phyloP scores from a whole-genome alignment of 2,888 invertebrate genomes.

The Tachystola acroxantha region DNA sequence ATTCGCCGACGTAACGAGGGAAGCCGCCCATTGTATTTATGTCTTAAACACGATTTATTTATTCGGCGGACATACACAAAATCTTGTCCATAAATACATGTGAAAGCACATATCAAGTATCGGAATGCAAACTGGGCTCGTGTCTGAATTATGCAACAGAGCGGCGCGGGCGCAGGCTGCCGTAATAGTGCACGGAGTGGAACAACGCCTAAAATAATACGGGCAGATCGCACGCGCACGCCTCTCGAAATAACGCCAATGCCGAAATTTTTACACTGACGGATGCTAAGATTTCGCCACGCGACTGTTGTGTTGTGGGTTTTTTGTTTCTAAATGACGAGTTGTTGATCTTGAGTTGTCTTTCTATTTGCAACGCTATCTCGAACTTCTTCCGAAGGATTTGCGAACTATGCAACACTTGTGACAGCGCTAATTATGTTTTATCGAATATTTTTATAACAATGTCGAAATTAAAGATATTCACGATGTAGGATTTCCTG shows the following conservation, averaged over 20 bases:
- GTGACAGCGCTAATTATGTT: too few species aligned
- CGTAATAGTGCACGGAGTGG: slow-evolving; percentile 65
- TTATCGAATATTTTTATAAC: too few species aligned
- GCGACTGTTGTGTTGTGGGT: background rate
- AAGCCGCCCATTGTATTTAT: slow-evolving; percentile 76
- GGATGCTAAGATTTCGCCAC: slow-evolving; percentile 1
- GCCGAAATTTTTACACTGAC: slow-evolving; percentile 24
- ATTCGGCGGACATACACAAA: slow-evolving; percentile 78
- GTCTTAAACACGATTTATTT: slow-evolving; percentile 74
- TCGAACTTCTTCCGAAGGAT: too few species aligned
- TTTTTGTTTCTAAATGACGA: background rate
- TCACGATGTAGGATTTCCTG: too few species aligned
- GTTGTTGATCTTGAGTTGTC: background rate
- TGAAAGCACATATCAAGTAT: slow-evolving; percentile 78
- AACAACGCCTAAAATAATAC: slow-evolving; percentile 66
- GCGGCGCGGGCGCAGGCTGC: slow-evolving; percentile 54
- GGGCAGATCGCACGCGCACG: slow-evolving; percentile 26
- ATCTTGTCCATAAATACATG: slow-evolving; percentile 78
- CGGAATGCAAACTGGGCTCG: slow-evolving; percentile 75
- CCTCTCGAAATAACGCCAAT: slow-evolving; percentile 34
- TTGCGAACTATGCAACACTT: too few species aligned
- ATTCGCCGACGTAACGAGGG: slow-evolving; percentile 75
- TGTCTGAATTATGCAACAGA: slow-evolving; percentile 76
- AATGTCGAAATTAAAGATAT: too few species aligned
- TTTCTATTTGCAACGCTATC: background rate